Evolutionary conservation across 2,888 invertebrate species (phyloP), one percentile per base, ranked within the genome.

Genomic region (Phasia obesa): DNA sequence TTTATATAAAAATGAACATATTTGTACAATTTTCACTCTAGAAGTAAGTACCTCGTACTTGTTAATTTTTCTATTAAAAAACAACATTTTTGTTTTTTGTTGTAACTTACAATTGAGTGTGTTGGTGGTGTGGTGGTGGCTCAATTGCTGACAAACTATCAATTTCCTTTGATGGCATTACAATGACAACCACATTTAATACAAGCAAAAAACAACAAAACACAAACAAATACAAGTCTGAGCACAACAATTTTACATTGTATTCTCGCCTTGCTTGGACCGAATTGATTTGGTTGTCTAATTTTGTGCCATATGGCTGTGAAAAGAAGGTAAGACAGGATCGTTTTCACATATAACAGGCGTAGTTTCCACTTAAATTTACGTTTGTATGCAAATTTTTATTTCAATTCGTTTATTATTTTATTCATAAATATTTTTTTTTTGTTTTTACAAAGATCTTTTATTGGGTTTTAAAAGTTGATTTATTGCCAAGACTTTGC

Each of bases 111-210:
- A 75, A 57, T 38, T 49, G n/a, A 23, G 15, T 73, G 73, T 69
- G 69, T 75, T 55, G 67, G 67, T 80, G 65, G 17, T 77, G 17
- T 77, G 67, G 4, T 76, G 69, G 77, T 62, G 69, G 67, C 69
- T 73, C 73, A 69, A 73, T 27, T 62, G 71, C 67, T 77, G 81
- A 55, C 81, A 77, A 74, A 69, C 69, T 42, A 74, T 78, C 64
- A 78, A 82, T 64, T 82, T 77, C 82, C 77, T 82, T 74, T 78
- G 74, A 73, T 69, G 82, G 73, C 64, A 78, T 64, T 74, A 57
- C 82, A 82, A 78, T 82, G 82, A 78, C 64, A 82, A 82, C 77
- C 69, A 78, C 73, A 77, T 81, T 60, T 42, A 42, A 62, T 65
- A 42, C 55, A 21, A 60, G 17, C 23, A 47, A n/a, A 51, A 6